phyloP scores from a whole-genome alignment of 2,888 invertebrate species.

The Bugula neritina region DNA sequence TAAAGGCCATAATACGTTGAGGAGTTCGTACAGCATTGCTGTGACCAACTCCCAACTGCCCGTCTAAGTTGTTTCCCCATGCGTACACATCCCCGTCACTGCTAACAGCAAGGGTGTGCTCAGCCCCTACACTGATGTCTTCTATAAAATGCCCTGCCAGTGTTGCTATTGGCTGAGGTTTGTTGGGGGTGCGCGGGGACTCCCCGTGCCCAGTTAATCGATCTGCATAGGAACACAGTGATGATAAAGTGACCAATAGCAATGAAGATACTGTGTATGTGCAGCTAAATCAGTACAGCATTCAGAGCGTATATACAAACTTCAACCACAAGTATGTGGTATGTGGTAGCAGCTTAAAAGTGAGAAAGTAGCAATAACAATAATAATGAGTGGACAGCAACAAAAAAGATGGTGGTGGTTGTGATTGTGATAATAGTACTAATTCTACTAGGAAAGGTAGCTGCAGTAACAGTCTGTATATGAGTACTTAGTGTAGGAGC shows the following conservation, averaged over 20 bases:
- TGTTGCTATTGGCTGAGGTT: conserved; percentile 58
- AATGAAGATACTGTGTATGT: too few relatives aligned
- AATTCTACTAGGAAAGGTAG: too few relatives aligned
- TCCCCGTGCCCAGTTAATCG: conserved; percentile 60
- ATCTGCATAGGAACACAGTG: conserved; percentile 49
- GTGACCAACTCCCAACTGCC: conserved; percentile 61
- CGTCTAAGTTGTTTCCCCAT: conserved; percentile 64
- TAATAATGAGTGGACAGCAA: background rate
- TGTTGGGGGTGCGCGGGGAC: conserved; percentile 54
- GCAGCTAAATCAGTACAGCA: too few relatives aligned
- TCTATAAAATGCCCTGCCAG: conserved; percentile 57
- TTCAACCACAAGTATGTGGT: too few relatives aligned
- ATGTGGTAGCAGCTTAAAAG: too few relatives aligned
- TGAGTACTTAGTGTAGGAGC: too few relatives aligned
- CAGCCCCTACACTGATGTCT: conserved; percentile 62
- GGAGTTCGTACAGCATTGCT: conserved; percentile 59
- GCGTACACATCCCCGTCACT: conserved; percentile 60
- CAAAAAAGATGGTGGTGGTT: background rate
- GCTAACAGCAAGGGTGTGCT: conserved; percentile 61
- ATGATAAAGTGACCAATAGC: background rate
- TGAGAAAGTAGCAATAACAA: background rate
- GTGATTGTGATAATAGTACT: too few relatives aligned
- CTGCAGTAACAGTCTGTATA: too few relatives aligned
- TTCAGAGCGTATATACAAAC: too few relatives aligned
- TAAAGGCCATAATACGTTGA: conserved; percentile 57